Evolutionary conservation across 2,888 invertebrate genomes (phyloP).

Genomic region (Choreutis nemorana): DNA sequence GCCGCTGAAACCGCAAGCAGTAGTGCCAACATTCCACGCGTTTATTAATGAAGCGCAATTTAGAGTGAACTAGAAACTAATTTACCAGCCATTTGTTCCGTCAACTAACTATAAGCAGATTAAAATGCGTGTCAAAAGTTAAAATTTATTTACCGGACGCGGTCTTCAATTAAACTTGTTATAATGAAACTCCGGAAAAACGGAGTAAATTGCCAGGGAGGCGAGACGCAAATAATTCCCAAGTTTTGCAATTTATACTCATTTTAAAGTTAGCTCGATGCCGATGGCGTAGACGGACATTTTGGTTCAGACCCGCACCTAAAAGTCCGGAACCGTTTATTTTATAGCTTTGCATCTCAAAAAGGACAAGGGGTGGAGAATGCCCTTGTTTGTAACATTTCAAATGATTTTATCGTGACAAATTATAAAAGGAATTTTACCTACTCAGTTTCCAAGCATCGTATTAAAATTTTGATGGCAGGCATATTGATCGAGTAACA

Average conservation of each 20-base stretch:
- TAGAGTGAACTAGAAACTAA: conserved; percentile 31
- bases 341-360: conserved; percentile 23
- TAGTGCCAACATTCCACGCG: too few relatives aligned
- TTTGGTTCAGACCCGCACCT: conserved; percentile 17
- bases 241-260: conserved; percentile 56
- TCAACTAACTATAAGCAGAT: conserved; percentile 47
- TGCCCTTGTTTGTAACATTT: conserved; percentile 16
- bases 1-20: conserved; percentile 7
- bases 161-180: conserved; percentile 62
- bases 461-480: too few relatives aligned
- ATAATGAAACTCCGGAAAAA: conserved; percentile 55
- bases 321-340: conserved; percentile 31
- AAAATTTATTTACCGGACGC: conserved; percentile 57
- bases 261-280: conserved; percentile 47
- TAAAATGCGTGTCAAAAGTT: conserved; percentile 59
- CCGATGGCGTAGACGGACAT: conserved; percentile 33
- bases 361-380: conserved; percentile 15
- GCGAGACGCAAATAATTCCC: conserved; percentile 47
- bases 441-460: too few relatives aligned
- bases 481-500: too few relatives aligned
- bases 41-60: conserved; percentile 15
- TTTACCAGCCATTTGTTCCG: conserved; percentile 30
- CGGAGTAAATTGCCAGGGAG: conserved; percentile 43
- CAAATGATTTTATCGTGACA: too few relatives aligned
- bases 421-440: too few relatives aligned